Conservation (phyloP, 2,797 vertebrate genomes). For the Eulemur coronatus region DNA sequence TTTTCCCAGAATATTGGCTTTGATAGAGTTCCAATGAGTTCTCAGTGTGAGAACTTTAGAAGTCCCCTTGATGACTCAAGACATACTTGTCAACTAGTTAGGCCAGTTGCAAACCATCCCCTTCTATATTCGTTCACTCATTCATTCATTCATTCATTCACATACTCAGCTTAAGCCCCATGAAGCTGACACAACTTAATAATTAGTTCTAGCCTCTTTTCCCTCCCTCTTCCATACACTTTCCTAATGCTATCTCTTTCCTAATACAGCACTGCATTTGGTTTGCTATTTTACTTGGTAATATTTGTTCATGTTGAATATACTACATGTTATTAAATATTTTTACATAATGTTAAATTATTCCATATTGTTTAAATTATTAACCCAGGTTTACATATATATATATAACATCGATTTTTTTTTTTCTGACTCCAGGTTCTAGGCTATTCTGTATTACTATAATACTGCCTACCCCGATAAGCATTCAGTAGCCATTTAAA, state of each 20-base stretch:
- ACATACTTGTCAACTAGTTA: neutral
- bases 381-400: neutral
- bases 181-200: neutral
- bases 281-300: neutral
- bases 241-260: neutral
- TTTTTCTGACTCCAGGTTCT: neutral
- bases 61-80: neutral
- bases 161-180: neutral
- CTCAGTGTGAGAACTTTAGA: neutral
- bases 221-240: neutral
- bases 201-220: neutral
- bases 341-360: neutral
- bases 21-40: neutral
- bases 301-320: neutral
- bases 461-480: neutral
- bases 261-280: neutral
- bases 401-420: neutral
- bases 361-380: neutral
- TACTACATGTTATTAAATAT: neutral
- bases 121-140: neutral
- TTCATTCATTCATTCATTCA: neutral
- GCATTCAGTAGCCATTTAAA: neutral
- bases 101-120: neutral
- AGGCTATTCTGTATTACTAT: neutral
- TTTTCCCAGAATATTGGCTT: neutral